Conservation (phyloP, 2,113 vertebrate species). For the Trematomus loennbergii region DNA sequence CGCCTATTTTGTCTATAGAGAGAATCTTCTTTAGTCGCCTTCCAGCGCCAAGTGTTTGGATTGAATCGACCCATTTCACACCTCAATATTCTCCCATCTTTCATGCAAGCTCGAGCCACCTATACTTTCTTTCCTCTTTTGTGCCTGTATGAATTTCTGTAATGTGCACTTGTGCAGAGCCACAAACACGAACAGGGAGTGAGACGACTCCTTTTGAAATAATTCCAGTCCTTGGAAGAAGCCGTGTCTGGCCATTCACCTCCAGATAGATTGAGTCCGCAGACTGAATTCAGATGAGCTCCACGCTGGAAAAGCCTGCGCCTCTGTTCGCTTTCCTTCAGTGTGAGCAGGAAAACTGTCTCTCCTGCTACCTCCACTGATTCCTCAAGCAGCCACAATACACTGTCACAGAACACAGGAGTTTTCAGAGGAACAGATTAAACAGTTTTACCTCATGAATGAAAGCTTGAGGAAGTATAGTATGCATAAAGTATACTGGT, state of each 20-base stretch:
- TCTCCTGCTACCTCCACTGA: conserved; percentile 27
- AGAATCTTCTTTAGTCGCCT: conserved; percentile 5
- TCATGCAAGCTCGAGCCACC: conserved; percentile 12
- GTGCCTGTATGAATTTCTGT: conserved; percentile 38
- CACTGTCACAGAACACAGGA: conserved; percentile 28
- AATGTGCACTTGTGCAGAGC: conserved; percentile 51
- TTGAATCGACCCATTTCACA: conserved; percentile 25
- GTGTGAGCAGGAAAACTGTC: conserved; percentile 10
- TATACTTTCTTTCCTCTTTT: conserved; percentile 20
- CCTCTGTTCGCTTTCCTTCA: conserved; percentile 10
- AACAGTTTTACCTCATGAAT: conserved; percentile 24
- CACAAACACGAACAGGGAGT: conserved; percentile 40
- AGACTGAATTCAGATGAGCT: conserved; percentile 81
- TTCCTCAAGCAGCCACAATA: conserved; percentile 35
- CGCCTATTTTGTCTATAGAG: conserved; percentile 12
- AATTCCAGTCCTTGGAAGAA: conserved; percentile 65
- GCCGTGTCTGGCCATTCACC: conserved; percentile 72
- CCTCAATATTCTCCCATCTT: conserved; percentile 11
- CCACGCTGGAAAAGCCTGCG: conserved; percentile 33
- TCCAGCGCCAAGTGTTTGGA: not conserved
- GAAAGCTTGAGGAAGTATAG: conserved; percentile 22
- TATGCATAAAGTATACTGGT: conserved; percentile 1
- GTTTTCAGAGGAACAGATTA: conserved; percentile 44
- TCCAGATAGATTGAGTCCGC: conserved; percentile 72
- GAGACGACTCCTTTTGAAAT: conserved; percentile 68